Base-by-base conservation (phyloP, 2,888 invertebrate species). In the Epinotia bilunana region DNA sequence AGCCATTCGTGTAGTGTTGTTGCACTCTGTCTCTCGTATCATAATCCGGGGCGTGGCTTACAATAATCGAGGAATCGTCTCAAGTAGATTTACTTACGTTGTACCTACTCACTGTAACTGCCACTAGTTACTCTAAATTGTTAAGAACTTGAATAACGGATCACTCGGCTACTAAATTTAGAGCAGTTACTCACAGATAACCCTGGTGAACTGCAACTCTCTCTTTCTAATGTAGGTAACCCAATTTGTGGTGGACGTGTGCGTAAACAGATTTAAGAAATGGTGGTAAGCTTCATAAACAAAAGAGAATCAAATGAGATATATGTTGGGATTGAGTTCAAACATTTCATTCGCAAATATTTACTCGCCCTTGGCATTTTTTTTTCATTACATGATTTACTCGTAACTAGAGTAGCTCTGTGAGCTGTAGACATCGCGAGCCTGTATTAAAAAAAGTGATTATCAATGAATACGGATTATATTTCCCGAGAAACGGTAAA, bases 141-240 rank as follows among this genome's bases (percentile, higher is more conserved):
- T 33, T 67, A 18, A 16, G 11, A 68, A 43, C 43, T n/a, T 5
- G 43, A 58, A 43, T n/a, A 43, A 39, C 39, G 57, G 43, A 43
- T 43, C 68, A 68, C 43, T 68, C 43, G 57, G 57, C 9, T 58
- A 68, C 61, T 39, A 69, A 58, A 74, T 58, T 69, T 64, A 55
- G 58, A 49, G 65, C 49, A 53, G 18, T 49, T 11, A 43, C 46
- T 53, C 33, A 46, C 33, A 43, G 65, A 67, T 73, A 65, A 65
- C 65, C 65, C n/a, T 12, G 43, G 0, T 49, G 72, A 65, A 18
- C 72, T 87, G 79, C 68, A 84, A 86, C 86, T 88, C 90, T 88
- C 87, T 89, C 91, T 90, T 86, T 86, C 89, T 89, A 88, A 88
- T 88, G 86, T 88, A 84, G 87, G 86, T 90, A 83, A 88, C 92